Base-by-base conservation (phyloP, 2,888 invertebrate species). In the Elaeidobius kamerunicus region DNA sequence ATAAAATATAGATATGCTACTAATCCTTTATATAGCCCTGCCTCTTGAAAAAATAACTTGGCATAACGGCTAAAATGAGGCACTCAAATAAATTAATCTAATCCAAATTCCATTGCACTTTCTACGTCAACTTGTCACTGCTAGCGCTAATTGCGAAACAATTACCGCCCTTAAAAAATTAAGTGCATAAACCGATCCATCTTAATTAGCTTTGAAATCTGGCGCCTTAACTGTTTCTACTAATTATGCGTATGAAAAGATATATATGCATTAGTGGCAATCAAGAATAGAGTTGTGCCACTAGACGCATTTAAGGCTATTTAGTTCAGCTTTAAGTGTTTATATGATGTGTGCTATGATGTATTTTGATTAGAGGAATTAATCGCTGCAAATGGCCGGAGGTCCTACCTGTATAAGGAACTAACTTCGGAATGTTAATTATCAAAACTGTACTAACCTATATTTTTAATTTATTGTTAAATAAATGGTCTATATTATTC, bases 161-260 rank as follows among this genome's bases (percentile, higher is more conserved):
- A 35, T 42, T 34, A 23, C 17, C 11, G 15, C 12, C 27, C 20
- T 39, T 32, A 40, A 40, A 52, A 45, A 45, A 34, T 45, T 30
- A 45, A 52, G 52, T 52, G 52, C 52, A 52, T 27, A 23, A 44
- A 52, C 23, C 40, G 40, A 52, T 52, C 45, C 34, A 40, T 52
- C 52, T 39, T 44, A 30, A 45, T 52, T 40, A 40, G 39, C 39
- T 14, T 45, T 41, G 32, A 45, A 52, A 45, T 45, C 40, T 27
- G 52, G 52, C 52, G 52, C 45, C 52, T 34, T 32, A 45, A 51
- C 40, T 52, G 45, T 45, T 52, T 19, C 27, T 23, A 12, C 23
- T 34, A 45, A 45, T 52, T 52, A 45, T 34, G 23, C 34, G 15
- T 23, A 40, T 40, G 45, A 43, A 52, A 45, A n/a, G n/a, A 48